Base-by-base conservation (phyloP, 2,113 vertebrate genomes). In the Festucalex cinctus region DNA sequence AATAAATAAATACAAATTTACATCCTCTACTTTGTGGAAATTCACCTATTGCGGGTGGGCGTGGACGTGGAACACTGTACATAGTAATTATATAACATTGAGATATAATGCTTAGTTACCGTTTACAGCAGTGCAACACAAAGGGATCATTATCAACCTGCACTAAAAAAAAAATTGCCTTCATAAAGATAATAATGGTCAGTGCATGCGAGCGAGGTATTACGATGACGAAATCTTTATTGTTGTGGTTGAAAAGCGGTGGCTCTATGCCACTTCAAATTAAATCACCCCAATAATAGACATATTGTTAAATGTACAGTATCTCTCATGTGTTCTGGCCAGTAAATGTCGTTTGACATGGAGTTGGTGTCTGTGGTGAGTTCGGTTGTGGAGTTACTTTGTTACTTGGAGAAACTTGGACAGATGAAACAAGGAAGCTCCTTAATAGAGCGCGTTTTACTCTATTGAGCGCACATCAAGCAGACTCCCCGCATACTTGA, bases 371-470 rank as follows among this genome's bases (percentile, higher is more conserved):
- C 53, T 68, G n/a, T 62, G 32, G 0, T 35, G 10, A 1, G 44
- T 66, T 26, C 51, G 70, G 70, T 37, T 70, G 73, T 19, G 53
- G 69, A 32, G 35, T 49, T 46, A 66, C 61, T 79, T 83, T 71
- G 75, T 48, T 71, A 70, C 70, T 68, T 43, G 56, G 59, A 65
- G 71, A 72, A 78, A 73, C 57, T 9, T 46, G 28, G 44, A 19
- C 44, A 46, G 17, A 20, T 46, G 75, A 63, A 85, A 83, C 75
- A 78, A 69, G 71, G 70, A 78, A 74, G 83, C 74, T 71, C 76
- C 61, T 74, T 39, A 64, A 76, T 79, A 58, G 58, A 79, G 69
- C 80, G 73, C 80, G 78, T 83, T 79, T 75, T 66, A 72, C 75
- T 53, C 70, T 69, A 61, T 48, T 66, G 41, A 76, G 64, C 56